These are phyloP conservation scores for Florisuga fusca DNA, from an alignment of 2,797 vertebrate genomes.

Conservation along the genomic window DNA sequence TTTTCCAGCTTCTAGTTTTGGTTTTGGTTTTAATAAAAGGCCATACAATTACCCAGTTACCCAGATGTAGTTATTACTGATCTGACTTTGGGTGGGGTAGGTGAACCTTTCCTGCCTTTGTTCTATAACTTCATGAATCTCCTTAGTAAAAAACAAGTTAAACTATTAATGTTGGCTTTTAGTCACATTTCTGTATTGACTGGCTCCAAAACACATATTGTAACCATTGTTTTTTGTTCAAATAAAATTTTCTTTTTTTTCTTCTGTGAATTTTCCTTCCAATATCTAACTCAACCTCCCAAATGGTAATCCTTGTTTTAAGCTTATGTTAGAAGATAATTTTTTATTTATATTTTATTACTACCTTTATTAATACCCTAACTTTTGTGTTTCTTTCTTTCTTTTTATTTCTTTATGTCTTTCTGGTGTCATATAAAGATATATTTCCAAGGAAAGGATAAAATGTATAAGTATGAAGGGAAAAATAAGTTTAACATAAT, in stretches of 20 bases:
- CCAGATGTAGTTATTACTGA: not conserved
- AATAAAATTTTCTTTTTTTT: not conserved
- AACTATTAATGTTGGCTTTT: not conserved
- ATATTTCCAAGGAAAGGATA: not conserved
- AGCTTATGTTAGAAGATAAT: not conserved
- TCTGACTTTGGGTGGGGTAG: not conserved
- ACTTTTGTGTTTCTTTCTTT: not conserved
- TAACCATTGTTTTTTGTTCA: not conserved
- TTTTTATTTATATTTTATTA: too few relatives aligned
- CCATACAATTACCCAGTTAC: not conserved
- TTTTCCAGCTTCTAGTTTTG: not conserved
- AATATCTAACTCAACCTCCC: not conserved
- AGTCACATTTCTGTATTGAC: not conserved
- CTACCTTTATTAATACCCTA: not conserved
- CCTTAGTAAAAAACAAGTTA: not conserved
- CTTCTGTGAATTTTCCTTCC: not conserved
- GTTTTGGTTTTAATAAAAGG: not conserved
- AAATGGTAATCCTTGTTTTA: not conserved
- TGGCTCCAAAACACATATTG: not conserved
- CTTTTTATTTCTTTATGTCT: not conserved
- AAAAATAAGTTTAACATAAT: not conserved
- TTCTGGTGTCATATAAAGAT: too few relatives aligned
- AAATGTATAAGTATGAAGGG: not conserved
- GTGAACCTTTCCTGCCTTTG: not conserved
- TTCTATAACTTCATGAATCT: not conserved